These are phyloP conservation scores for Tuberolachnus salignus DNA, from an alignment of 2,888 invertebrate genomes.

Conservation along the genomic window DNA sequence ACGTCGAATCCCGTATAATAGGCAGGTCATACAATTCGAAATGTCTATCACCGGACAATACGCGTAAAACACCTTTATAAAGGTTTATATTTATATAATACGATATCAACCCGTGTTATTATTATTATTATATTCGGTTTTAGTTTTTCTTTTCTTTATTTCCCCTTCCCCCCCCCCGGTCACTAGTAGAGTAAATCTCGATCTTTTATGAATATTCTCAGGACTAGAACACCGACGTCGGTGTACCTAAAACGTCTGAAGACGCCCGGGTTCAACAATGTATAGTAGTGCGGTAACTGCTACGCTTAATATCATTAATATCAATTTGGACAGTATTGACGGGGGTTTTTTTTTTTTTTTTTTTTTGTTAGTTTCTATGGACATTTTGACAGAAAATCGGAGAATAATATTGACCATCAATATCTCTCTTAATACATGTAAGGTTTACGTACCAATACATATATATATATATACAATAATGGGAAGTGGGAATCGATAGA, in stretches of 20 bases:
- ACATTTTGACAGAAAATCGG: neutral
- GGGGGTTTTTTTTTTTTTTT: neutral
- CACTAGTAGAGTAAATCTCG: neutral
- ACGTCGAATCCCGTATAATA: too few species aligned
- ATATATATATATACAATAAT: neutral
- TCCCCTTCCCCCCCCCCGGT: too few species aligned
- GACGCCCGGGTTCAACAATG: too few species aligned
- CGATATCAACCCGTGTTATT: neutral
- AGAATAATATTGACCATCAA: neutral
- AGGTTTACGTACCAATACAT: too few species aligned
- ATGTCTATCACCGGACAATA: conserved; percentile 27
- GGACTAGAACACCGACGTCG: neutral
- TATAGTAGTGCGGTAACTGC: neutral
- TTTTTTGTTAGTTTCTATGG: neutral
- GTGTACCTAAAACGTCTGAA: neutral
- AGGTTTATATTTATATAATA: too few species aligned
- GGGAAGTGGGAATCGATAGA: too few species aligned
- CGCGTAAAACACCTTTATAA: neutral
- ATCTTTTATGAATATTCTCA: conserved; percentile 19
- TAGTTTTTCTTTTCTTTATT: neutral
- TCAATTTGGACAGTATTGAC: conserved; percentile 33
- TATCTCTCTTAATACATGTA: neutral
- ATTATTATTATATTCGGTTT: neutral
- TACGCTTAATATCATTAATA: conserved; percentile 30
- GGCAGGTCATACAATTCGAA: neutral